A percentile compares a stretch with the other conserved stretches of the same genome.
phyloP scores from a whole-genome alignment of 2,797 vertebrate genomes.

The Eulemur mongoz region DNA sequence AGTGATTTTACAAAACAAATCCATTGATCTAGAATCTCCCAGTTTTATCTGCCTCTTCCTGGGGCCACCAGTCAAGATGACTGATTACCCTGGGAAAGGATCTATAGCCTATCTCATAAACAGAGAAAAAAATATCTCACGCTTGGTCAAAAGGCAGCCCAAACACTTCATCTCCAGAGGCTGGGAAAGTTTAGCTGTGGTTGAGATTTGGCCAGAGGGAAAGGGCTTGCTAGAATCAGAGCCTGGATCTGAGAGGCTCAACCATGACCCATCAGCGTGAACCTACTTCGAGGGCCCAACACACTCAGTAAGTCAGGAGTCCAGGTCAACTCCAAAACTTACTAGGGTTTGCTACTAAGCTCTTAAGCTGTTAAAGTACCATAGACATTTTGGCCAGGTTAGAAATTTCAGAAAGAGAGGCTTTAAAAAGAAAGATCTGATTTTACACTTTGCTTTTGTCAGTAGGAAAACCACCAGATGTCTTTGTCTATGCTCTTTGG shows the following conservation, averaged over 20 bases:
- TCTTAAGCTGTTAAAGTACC: background rate
- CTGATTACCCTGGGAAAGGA: constrained; percentile 50
- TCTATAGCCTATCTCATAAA: constrained; percentile 38
- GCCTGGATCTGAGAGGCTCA: background rate
- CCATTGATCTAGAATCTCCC: constrained; percentile 41
- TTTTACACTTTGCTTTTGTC: background rate
- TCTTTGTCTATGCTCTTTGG: background rate
- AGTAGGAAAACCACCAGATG: background rate
- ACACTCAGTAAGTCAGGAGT: background rate
- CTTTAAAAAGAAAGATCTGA: background rate
- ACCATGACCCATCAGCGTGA: background rate
- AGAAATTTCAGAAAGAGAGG: constrained; percentile 5
- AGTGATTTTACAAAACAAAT: constrained; percentile 38
- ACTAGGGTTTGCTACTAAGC: background rate
- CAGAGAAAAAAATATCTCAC: constrained; percentile 9
- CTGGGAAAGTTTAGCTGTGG: constrained; percentile 56
- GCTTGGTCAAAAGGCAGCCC: constrained; percentile 45
- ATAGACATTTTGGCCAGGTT: background rate
- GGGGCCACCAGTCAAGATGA: constrained; percentile 61
- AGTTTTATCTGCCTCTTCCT: constrained; percentile 42
- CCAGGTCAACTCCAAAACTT: background rate
- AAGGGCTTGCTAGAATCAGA: background rate
- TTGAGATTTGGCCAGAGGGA: constrained; percentile 26
- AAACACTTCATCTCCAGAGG: constrained; percentile 29
- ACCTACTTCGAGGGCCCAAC: background rate